phyloP scores from a whole-genome alignment of 1,140 invertebrate genomes.

The Nasonia longicornis region DNA sequence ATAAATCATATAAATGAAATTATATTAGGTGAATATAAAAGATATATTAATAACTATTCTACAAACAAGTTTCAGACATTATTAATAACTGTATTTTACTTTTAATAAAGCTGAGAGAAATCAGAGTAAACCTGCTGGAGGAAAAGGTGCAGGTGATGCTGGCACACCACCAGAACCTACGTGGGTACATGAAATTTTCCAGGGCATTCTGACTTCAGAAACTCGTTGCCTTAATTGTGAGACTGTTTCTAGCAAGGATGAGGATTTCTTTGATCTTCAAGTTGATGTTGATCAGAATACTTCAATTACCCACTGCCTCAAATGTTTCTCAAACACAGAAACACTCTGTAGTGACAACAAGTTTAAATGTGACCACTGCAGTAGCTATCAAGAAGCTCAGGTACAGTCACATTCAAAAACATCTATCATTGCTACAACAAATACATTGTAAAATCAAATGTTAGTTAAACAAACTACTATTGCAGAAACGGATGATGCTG shows the following conservation, averaged over 20 bases:
- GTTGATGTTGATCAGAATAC: slow-evolving; percentile 99
- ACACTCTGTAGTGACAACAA: slow-evolving; percentile 99
- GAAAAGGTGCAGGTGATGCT: slow-evolving; percentile 64
- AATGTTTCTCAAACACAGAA: slow-evolving; percentile 98
- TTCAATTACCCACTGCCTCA: slow-evolving; percentile 97
- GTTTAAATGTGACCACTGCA: slow-evolving; percentile 99
- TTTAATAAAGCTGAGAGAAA: slow-evolving; percentile 80
- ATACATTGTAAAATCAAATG: slow-evolving; percentile 22
- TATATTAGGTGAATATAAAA: slow-evolving; percentile 80
- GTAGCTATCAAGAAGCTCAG: slow-evolving; percentile 98
- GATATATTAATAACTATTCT: background rate
- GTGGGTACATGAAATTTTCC: slow-evolving; percentile 99
- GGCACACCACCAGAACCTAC: slow-evolving; percentile 85
- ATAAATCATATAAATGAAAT: slow-evolving; percentile 97
- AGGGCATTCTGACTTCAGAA: slow-evolving; percentile 98
- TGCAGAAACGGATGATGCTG: slow-evolving; percentile 94
- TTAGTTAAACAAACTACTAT: slow-evolving; percentile 46
- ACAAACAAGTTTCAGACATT: slow-evolving; percentile 20
- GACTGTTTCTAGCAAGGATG: slow-evolving; percentile 99
- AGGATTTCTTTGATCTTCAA: slow-evolving; percentile 99
- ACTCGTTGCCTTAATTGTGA: slow-evolving; percentile 99
- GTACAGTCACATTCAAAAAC: slow-evolving; percentile 65
- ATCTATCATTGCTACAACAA: background rate
- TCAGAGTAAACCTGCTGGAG: slow-evolving; percentile 73
- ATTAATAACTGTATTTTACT: slow-evolving; percentile 32